Base-by-base conservation (phyloP, 2,113 vertebrate species). In the Dendrocopos noguchii region DNA sequence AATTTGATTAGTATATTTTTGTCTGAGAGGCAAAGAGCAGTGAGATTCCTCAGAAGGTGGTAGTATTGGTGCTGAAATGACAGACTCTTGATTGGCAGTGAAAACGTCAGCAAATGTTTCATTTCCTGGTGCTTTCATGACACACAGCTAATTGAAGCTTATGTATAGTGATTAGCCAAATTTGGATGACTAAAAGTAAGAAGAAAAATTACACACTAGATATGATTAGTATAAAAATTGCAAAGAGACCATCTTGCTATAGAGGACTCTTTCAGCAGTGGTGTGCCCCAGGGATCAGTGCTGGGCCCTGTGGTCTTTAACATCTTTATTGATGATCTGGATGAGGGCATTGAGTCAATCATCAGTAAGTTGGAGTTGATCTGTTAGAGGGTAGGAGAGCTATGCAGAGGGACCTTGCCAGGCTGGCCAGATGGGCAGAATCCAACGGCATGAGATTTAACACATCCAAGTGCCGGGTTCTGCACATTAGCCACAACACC, bases 101-200 rank as follows among this genome's bases (percentile, higher is more conserved):
- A 81, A 94, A 93, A 70, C 59, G 74, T 73, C 91, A 93, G n/a
- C 10, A 96, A 88, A 79, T 90, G 50, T 87, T 90, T 70, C 44
- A 55, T 75, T 90, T 90, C 50, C 31, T n/a, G 61, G 31, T 91
- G 46, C 28, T 79, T 90, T 93, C 66, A 73, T 90, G 73, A 44
- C 53, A 57, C 72, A 46, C 20, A 68, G 53, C 25, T 78, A 86
- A 88, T 81, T 88, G 53, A 87, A 56, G 29, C 24, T 80, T 90
- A 92, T 84, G 50, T 94, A 36, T 34, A 79, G 19, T 9, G 47
- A 81, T 92, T 76, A 92, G 50, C 9, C 55, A 79, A 75, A 84
- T 65, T 61, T 79, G 21, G 29, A 73, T 59, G 66, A 91, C 72
- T 29, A 90, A 53, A 22, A 86, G 24, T 6, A 72, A 66, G 36